These are phyloP conservation scores for Drosophila yooni DNA, from an alignment of 2,888 invertebrate genomes.

Conservation along the genomic window DNA sequence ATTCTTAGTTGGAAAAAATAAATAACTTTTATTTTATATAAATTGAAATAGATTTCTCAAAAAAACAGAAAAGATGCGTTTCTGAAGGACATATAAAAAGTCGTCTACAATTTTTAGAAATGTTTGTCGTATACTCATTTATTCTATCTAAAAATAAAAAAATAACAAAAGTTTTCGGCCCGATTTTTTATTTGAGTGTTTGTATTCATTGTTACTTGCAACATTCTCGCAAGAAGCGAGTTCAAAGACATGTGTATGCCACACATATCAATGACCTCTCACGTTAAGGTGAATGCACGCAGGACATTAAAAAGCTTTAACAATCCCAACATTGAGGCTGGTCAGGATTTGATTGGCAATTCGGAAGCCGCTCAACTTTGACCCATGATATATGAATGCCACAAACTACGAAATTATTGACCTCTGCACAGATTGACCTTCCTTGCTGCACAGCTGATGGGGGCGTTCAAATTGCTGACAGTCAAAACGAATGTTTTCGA, in stretches of 20 bases:
- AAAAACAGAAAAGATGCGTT: not conserved
- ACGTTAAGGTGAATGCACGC: conserved; percentile 35
- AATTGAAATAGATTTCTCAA: not conserved
- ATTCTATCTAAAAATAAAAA: not conserved
- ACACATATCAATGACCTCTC: conserved; percentile 17
- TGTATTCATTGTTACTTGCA: not conserved
- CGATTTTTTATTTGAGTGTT: not conserved
- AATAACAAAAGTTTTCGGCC: not conserved
- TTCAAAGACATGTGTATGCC: conserved; percentile 24
- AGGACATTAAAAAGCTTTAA: conserved; percentile 3
- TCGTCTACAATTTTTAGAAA: not conserved
- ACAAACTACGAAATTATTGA: conserved; percentile 22
- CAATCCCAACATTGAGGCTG: conserved; percentile 43
- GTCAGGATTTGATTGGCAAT: conserved; percentile 41
- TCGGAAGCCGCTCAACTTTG: conserved; percentile 63
- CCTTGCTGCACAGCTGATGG: conserved; percentile 17
- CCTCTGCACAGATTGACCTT: conserved; percentile 50
- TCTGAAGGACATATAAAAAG: not conserved
- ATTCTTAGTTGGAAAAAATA: not conserved
- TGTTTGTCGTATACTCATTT: not conserved
- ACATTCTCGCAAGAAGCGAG: conserved; percentile 4
- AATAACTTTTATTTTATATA: not conserved
- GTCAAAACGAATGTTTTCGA: conserved; percentile 25
- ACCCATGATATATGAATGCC: conserved; percentile 25
- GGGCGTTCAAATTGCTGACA: conserved; percentile 25